These are phyloP conservation scores for Dendronephthya gigantea DNA, from an alignment of 64 coral and sea anemone genomes.

Conservation along the genomic window DNA sequence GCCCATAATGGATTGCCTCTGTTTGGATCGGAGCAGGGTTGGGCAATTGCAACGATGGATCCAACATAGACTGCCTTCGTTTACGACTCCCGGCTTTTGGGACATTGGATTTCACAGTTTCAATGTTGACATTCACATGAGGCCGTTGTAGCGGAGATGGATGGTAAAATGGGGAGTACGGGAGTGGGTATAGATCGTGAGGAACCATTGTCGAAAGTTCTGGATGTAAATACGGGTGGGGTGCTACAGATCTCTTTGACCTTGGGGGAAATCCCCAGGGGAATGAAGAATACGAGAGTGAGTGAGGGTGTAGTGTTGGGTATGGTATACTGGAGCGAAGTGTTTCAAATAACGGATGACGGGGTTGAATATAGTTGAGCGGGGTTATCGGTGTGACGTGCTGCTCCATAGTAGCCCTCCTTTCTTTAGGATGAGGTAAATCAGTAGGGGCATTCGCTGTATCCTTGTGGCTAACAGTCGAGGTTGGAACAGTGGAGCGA, in stretches of 20 bases:
- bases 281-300: neutral
- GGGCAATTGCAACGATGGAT: neutral
- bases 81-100: neutral
- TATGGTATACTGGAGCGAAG: neutral
- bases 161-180: neutral
- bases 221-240: neutral
- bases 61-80: slow-evolving; percentile 33
- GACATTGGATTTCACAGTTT: slow-evolving; percentile 62
- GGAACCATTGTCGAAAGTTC: neutral
- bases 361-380: neutral
- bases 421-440: neutral
- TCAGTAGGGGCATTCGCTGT: too few species aligned
- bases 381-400: neutral
- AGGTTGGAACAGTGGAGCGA: neutral
- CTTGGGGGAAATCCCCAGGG: neutral
- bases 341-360: neutral
- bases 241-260: neutral
- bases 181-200: neutral
- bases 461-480: neutral
- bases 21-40: neutral
- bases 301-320: neutral
- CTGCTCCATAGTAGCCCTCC: neutral
- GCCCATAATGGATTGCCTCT: neutral
- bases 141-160: slow-evolving; percentile 34
- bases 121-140: slow-evolving; percentile 69